These are phyloP conservation scores for Pipa parva DNA, from an alignment of 2,113 vertebrate species.

Conservation along the genomic window DNA sequence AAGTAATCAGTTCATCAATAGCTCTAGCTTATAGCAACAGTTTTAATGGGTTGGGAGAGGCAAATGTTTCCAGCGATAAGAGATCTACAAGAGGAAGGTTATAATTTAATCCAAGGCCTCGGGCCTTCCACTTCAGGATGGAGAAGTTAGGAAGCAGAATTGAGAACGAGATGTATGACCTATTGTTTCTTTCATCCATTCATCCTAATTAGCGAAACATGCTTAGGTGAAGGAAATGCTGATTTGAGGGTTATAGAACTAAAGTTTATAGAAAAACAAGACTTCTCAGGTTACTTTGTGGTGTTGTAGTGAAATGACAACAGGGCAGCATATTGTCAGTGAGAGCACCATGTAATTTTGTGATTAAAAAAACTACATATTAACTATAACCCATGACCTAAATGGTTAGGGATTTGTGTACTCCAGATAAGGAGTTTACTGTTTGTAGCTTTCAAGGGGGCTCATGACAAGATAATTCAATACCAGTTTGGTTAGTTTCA, in stretches of 20 bases:
- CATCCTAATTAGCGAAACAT: neutral
- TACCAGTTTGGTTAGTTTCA: too few relatives aligned
- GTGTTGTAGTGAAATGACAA: too few relatives aligned
- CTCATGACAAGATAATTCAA: too few relatives aligned
- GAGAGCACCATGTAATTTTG: too few relatives aligned
- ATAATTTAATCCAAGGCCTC: constrained; percentile 22
- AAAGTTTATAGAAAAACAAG: too few relatives aligned
- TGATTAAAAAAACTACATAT: too few relatives aligned
- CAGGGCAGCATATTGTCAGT: too few relatives aligned
- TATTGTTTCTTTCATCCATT: neutral
- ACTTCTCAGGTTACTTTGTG: neutral
- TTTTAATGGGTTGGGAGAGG: constrained; percentile 25
- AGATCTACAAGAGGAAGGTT: constrained; percentile 12
- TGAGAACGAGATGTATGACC: neutral
- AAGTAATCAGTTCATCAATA: constrained; percentile 10
- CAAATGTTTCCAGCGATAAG: constrained; percentile 17
- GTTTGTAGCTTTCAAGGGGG: too few relatives aligned
- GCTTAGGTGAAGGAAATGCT: neutral
- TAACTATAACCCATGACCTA: too few relatives aligned
- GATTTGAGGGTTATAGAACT: neutral
- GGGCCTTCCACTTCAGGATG: constrained; percentile 16
- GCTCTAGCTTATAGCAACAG: constrained; percentile 18
- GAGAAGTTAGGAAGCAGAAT: constrained; percentile 9
- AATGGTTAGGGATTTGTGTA: too few relatives aligned
- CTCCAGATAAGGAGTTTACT: too few relatives aligned